A percentile compares a stretch with the other conserved stretches of the same genome.
Conservation (phyloP, 1,140 invertebrate species). For the Drosophila pseudoobscura region DNA sequence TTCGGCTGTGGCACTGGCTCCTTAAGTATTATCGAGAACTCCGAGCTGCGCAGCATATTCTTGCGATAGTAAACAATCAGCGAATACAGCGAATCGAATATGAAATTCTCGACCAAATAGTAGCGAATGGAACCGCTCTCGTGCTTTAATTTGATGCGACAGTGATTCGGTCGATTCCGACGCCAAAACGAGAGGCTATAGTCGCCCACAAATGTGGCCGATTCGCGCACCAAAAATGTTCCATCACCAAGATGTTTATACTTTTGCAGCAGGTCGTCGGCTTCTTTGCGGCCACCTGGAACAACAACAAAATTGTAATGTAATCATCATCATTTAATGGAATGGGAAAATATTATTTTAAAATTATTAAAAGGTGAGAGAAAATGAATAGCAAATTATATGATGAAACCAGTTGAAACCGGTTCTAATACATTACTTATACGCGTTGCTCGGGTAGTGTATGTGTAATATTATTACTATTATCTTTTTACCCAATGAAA, state of each 20-base stretch:
- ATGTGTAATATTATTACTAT: too few relatives aligned
- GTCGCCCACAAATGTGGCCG: slow-evolving; percentile 98
- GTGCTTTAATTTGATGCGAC: slow-evolving; percentile 94
- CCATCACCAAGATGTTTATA: slow-evolving; percentile 96
- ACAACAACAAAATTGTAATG: neutral
- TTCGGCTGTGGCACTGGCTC: slow-evolving; percentile 97
- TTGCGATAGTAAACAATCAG: slow-evolving; percentile 95
- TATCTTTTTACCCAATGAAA: too few relatives aligned
- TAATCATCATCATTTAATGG: neutral
- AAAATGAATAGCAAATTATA: too few relatives aligned
- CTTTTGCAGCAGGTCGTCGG: slow-evolving; percentile 87
- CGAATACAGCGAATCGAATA: slow-evolving; percentile 96
- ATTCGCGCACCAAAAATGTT: slow-evolving; percentile 96
- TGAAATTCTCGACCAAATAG: slow-evolving; percentile 94
- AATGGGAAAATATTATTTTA: neutral
- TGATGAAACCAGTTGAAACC: too few relatives aligned
- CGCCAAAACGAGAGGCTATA: slow-evolving; percentile 98
- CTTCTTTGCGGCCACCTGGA: slow-evolving; percentile 87
- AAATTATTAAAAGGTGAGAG: neutral
- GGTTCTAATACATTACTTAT: too few relatives aligned
- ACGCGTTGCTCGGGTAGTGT: too few relatives aligned
- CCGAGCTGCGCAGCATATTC: slow-evolving; percentile 93
- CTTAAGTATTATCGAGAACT: slow-evolving; percentile 93
- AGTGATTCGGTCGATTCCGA: slow-evolving; percentile 95
- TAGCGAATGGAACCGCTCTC: slow-evolving; percentile 95